Evolutionary conservation across 35 echinoderm and acorn worm species (phyloP), one percentile per base, ranked within the genome.

Genomic region (Heliocidaris erythrogramma): DNA sequence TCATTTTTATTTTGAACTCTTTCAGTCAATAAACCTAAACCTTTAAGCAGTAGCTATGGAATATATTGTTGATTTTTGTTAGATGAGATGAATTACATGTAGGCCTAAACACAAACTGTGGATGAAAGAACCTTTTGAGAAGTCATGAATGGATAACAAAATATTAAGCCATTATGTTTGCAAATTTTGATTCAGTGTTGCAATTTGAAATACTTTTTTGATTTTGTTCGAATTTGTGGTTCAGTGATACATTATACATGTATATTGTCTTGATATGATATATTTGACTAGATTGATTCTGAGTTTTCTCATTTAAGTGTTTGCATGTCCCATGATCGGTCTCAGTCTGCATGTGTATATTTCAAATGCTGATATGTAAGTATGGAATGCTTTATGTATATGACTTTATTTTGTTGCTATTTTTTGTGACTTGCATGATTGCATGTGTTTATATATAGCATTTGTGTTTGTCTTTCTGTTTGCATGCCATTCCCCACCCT

Each of bases 311-410:
- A 7, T 78, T 78, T 14, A 56, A 56, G 52, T 56, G 9, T 56
- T 56, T 14, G 52, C 52, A 56, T 56, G 52, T 56, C 52, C 14
- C 52, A 56, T 56, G 52, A 56, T 10, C 14, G 14, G 11, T 56
- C 52, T 14, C 52, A 56, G 52, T 78, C 21, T 78, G 65, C 65
- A 78, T 78, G 65, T 78, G 27, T 78, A n/a, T 78, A 24, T 42
- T 42, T 42, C 35, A 42, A 42, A 78, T 78, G 21, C 18, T 78
- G 65, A 78, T 78, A 8, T 2, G 87, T 89, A 89, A 89, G 30
- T 89, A 89, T 89, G 31, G 87, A 32, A 89, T 48, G 65, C 87
- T 89, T 89, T 10, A 89, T 89, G 87, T 89, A 31, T 89, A 17
- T 47, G 17, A 89, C 31, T 47, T 32, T 47, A 17, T 16, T n/a